These are phyloP conservation scores for Paelopatides confundens DNA, from an alignment of 53 echinoderm and acorn worm species.

Conservation along the genomic window DNA sequence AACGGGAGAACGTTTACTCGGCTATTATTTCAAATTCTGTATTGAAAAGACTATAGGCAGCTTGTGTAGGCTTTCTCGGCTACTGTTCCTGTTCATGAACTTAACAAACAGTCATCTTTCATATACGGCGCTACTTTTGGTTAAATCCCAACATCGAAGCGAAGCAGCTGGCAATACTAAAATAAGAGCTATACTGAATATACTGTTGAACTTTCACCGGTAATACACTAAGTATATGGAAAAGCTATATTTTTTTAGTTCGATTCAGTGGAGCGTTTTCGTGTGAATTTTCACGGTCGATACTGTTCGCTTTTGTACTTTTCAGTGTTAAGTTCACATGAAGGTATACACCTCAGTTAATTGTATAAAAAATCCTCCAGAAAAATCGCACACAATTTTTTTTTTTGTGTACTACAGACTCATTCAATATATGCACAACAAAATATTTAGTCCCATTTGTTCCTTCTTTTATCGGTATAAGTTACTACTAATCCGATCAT, in stretches of 20 bases:
- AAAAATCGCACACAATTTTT: no score
- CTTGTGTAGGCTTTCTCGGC: slow-evolving; percentile 22
- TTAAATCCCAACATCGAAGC: background rate
- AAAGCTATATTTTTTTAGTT: background rate
- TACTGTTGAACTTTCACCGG: slow-evolving; percentile 38
- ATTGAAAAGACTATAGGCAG: slow-evolving; percentile 2
- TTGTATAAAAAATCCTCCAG: no score
- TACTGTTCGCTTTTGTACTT: background rate
- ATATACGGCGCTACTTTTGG: slow-evolving; percentile 14
- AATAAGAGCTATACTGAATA: background rate
- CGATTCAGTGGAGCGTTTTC: background rate
- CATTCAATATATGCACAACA: no score
- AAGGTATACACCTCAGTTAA: background rate
- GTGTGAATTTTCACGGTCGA: slow-evolving; percentile 14
- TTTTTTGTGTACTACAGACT: no score
- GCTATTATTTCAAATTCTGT: slow-evolving; percentile 16
- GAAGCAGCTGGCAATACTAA: slow-evolving; percentile 2
- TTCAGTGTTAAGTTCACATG: slow-evolving; percentile 1
- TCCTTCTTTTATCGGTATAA: no score
- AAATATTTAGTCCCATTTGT: no score
- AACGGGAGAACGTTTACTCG: background rate
- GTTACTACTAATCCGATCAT: no score
- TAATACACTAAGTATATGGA: background rate
- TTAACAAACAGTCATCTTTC: slow-evolving; percentile 26
- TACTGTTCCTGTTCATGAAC: slow-evolving; percentile 36